Base-by-base conservation (phyloP, 2,888 invertebrate genomes). In the Eretmocerus hayati region DNA sequence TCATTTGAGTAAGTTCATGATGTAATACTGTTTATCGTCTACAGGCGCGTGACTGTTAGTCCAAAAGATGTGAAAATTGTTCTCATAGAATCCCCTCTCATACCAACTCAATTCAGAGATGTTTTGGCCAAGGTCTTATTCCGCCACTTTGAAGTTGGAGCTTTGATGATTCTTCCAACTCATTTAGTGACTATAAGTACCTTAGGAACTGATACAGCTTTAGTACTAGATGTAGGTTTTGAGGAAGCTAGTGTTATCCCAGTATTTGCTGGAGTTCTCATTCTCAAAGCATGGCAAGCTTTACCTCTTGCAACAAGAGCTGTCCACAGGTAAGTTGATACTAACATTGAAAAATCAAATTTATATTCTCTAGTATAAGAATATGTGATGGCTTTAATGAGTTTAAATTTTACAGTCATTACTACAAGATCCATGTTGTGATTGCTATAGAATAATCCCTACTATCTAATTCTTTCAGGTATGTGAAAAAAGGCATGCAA, bases 1-100 rank as follows among this genome's bases (percentile, higher is more conserved):
- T 9, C 26, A 6, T 26, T 26, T 26, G 26, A 26, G n/a, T n/a
- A 26, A 26, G 26, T 9, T 26, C 11, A n/a, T n/a, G n/a, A n/a
- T n/a, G n/a, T 33, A 5, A 33, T 33, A 33, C 33, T 33, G 5
- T n/a, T 33, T 30, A 30, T n/a, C n/a, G n/a, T 16, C 20, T 36
- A 19, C 65, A 93, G 93, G 60, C 84, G 92, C 68, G 80, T 92
- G 23, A 76, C 94, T 40, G 85, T 93, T 38, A 95, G 90, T 66
- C 94, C 96, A 0, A 94, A 95, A 72, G 95, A 93, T 62, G 79
- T 93, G 19, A 85, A 90, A 67, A 84, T 97, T 30, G 86, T 97
- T 5, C 78, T 97, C 23, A 85, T 96, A 18, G 97, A 97, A 72
- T 93, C 91, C 4, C 75, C 94, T 11, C 77, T 96, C 18, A 84